Evolutionary conservation across 1,140 invertebrate genomes (phyloP), one percentile per base, ranked within the genome.

Genomic region (Spodoptera frugiperda): DNA sequence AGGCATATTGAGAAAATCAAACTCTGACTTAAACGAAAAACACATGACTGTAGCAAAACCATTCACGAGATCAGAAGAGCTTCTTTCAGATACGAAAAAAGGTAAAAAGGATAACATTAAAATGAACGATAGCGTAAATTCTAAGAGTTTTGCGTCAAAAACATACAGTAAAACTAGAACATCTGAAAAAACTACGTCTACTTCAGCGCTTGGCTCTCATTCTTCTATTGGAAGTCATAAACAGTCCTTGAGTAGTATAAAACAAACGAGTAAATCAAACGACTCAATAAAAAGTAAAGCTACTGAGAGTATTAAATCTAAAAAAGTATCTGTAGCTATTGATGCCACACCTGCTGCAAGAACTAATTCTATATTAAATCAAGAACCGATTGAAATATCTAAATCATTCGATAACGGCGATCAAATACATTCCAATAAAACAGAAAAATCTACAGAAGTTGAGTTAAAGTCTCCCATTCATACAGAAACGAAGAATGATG

Each of bases 311-410:
- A 81, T 93, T 39, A 95, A 95, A 79, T 91, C 94, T 0, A 95
- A 95, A 51, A 97, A 97, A 90, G 96, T 97, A 6, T 97, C 96
- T 0, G 95, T 96, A n/a, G 96, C 95, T 0, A 94, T 97, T 15
- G 97, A 97, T 90, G 97, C 97, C 0, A 97, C 97, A 8, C 96
- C 96, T 25, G 95, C 95, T 4, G 96, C 96, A 1, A 94, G 96
- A 78, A 96, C 96, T 3, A 95, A 95, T 75, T 97, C 97, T 55
- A 95, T 97, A 39, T 87, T 97, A 71, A 95, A 96, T 83, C 97
- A 97, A 91, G 95, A 96, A 84, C 97, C 97, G 8, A 97, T 97
- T 80, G 96, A 97, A 89, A 82, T 97, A 11, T 93, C 94, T 1
- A 96, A 96, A 88, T 96, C 95, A 44, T 88, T 95, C 49, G 95